These are phyloP conservation scores for Stenotaenia linearis DNA, from an alignment of 2,888 invertebrate species.

Conservation along the genomic window DNA sequence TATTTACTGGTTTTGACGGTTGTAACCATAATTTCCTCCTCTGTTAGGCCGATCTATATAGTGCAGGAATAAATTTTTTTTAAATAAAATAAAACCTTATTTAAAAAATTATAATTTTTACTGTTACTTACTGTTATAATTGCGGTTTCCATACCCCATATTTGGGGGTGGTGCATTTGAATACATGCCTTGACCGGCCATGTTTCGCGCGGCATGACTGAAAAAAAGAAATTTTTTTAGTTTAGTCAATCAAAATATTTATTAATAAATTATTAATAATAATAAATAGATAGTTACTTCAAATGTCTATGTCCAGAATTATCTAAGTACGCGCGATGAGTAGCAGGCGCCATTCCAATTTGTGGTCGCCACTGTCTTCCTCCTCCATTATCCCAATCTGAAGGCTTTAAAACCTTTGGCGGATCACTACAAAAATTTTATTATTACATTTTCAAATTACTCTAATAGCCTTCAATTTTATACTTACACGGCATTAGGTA, in stretches of 20 bases:
- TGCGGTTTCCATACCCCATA: background rate
- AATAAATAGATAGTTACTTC: conserved; percentile 54
- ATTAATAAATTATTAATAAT: no score
- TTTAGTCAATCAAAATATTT: background rate
- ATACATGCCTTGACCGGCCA: background rate
- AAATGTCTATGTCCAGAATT: conserved; percentile 69
- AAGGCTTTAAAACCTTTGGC: conserved; percentile 69
- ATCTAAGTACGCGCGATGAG: conserved; percentile 60
- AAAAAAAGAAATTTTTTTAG: background rate
- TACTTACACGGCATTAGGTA: conserved; percentile 50
- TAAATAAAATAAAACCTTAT: background rate
- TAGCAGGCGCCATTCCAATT: conserved; percentile 66
- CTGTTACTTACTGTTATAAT: background rate
- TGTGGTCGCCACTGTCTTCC: conserved; percentile 63
- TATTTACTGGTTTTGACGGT: background rate
- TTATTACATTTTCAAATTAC: conserved; percentile 29
- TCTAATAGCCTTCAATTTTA: background rate
- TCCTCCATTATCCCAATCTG: conserved; percentile 53
- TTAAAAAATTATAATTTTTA: background rate
- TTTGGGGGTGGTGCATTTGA: background rate
- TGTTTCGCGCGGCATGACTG: background rate
- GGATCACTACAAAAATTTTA: conserved; percentile 58
- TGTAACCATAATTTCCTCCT: background rate
- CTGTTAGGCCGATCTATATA: background rate
- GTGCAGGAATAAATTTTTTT: background rate